Base-by-base conservation (phyloP, 2,113 vertebrate genomes). In the Redunca redunca region DNA sequence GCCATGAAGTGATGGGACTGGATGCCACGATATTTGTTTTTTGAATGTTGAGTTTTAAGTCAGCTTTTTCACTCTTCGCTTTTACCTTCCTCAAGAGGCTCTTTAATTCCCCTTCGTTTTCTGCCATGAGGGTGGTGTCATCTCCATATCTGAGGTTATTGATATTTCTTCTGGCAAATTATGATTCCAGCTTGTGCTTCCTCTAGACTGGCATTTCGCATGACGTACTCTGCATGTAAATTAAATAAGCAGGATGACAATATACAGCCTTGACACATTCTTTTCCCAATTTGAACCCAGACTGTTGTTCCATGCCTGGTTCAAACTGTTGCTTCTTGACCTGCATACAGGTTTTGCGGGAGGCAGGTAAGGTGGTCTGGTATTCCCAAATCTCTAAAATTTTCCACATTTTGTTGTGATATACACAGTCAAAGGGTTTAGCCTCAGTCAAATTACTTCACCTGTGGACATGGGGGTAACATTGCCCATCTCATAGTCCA, bases 201-300 rank as follows among this genome's bases (percentile, higher is more conserved):
- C 21, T 23, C 67, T 10, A 25, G 67, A n/a, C 19, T 0, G 0
- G 67, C 67, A 40, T 71, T 23, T 71, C 2, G 0, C n/a, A 23
- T 71, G n/a, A 40, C 23, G 19, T 40, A 40, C 10, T 74, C 67
- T 74, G 5, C 19, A 13, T 40, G 5, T 6, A 74, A 71, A 23
- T 74, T 74, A 40, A 25, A 40, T 74, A 74, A 23, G 67, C n/a
- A 74, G 67, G n/a, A 12, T 74, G 67, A 40, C n/a, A 74, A 23
- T 23, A 74, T 23, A 74, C 19, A 74, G 36, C 67, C n/a, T 40
- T 40, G 67, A 23, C 5, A 0, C 21, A 40, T 11, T 40, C n/a
- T 17, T 21, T 21, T 71, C 17, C 2, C 17, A 71, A 11, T 36
- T 71, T 71, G 64, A n/a, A 71, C 64, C 64, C 17, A 21, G 64